Evolutionary conservation across 2,888 invertebrate species (phyloP).

Genomic region (Zaprionus lineosus): DNA sequence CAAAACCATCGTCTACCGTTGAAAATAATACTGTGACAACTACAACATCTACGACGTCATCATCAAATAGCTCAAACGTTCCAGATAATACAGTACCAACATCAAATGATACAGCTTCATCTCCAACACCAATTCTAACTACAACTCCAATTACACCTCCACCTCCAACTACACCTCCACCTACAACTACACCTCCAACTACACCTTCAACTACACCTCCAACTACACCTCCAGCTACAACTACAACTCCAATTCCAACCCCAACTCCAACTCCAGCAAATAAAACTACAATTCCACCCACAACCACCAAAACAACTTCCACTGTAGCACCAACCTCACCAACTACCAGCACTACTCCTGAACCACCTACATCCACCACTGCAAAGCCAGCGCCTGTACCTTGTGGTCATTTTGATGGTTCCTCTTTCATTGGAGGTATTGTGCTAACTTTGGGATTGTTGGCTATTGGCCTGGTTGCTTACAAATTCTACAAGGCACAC

Average conservation of each 20-base stretch:
- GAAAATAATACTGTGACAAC: no score
- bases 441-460: conserved; percentile 90
- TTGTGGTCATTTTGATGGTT: conserved; percentile 87
- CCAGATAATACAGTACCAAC: background rate
- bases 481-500: conserved; percentile 93
- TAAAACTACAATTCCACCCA: conserved; percentile 3
- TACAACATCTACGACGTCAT: no score
- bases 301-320: conserved; percentile 11
- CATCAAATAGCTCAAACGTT: no score
- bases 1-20: no score
- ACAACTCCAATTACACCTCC: conserved; percentile 19
- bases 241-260: conserved; percentile 13
- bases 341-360: conserved; percentile 44
- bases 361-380: conserved; percentile 65
- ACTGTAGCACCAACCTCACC: conserved; percentile 32
- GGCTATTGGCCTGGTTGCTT: conserved; percentile 91
- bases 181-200: conserved; percentile 4
- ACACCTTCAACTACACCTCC: conserved; percentile 20
- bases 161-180: background rate
- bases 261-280: conserved; percentile 9
- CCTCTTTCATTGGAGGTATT: conserved; percentile 93
- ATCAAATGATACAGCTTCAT: background rate
- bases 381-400: conserved; percentile 78
- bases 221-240: conserved; percentile 11
- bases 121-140: conserved; percentile 3